Evolutionary conservation across 2,888 invertebrate genomes (phyloP).

Genomic region (Teleiodes luculella): DNA sequence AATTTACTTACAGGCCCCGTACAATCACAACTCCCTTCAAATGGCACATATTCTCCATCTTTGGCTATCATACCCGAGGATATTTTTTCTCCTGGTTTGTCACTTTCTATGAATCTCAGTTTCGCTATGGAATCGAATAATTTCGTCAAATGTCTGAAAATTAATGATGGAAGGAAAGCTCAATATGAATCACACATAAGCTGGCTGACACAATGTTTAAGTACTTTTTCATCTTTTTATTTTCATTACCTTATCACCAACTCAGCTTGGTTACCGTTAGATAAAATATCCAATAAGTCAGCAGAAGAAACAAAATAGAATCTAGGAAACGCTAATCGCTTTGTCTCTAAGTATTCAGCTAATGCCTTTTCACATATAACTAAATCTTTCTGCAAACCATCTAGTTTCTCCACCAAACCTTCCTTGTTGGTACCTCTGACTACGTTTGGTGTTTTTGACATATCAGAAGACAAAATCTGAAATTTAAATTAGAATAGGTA

Average conservation of each 20-base stretch:
- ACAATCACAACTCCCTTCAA: slow-evolving; percentile 88
- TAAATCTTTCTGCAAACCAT: slow-evolving; percentile 89
- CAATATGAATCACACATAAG: too few species aligned
- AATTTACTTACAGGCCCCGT: slow-evolving; percentile 85
- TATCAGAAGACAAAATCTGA: slow-evolving; percentile 84
- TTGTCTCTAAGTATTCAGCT: slow-evolving; percentile 97
- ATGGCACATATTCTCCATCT: slow-evolving; percentile 94
- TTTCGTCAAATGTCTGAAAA: slow-evolving; percentile 91
- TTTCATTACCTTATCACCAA: slow-evolving; percentile 80
- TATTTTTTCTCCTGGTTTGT: slow-evolving; percentile 76
- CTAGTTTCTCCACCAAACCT: slow-evolving; percentile 88
- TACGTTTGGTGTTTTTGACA: slow-evolving; percentile 91
- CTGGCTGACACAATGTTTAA: too few species aligned
- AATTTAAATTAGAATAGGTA: slow-evolving; percentile 24
- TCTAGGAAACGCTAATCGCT: slow-evolving; percentile 95
- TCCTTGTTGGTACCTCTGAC: slow-evolving; percentile 93
- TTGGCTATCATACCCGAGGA: slow-evolving; percentile 94
- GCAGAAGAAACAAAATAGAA: slow-evolving; percentile 99
- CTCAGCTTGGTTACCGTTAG: slow-evolving; percentile 96
- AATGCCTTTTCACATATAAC: slow-evolving; percentile 97
- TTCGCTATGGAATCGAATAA: slow-evolving; percentile 96
- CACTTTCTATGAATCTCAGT: slow-evolving; percentile 85
- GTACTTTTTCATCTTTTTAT: too few species aligned
- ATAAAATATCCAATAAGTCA: slow-evolving; percentile 94
- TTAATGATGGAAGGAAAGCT: too few species aligned